A percentile compares a stretch with the other conserved stretches of the same genome.
Evolutionary conservation across 2,113 vertebrate genomes (phyloP).

Genomic region (Bostrychus sinensis): DNA sequence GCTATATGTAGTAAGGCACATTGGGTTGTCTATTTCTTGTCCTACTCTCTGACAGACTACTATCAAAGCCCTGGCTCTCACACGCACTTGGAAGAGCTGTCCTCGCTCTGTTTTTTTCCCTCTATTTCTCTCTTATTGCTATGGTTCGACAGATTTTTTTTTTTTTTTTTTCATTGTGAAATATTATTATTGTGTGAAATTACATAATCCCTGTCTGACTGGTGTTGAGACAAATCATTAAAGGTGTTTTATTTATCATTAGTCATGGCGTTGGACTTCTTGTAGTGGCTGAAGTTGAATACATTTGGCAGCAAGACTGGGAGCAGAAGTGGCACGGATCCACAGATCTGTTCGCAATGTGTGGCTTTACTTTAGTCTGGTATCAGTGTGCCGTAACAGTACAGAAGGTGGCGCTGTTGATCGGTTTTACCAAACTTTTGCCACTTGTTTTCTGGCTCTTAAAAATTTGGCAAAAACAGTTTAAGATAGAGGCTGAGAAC

Average conservation of each 20-base stretch:
- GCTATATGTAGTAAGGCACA: constrained; percentile 45
- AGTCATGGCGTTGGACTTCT: background rate
- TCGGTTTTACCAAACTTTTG: background rate
- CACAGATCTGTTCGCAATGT: constrained; percentile 20
- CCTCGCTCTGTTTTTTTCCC: background rate
- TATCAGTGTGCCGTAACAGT: background rate
- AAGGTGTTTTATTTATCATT: constrained; percentile 44
- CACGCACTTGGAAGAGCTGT: constrained; percentile 29
- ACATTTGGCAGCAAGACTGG: background rate
- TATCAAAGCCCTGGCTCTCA: constrained; percentile 37
- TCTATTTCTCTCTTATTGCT: constrained; percentile 14
- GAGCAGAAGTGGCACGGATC: constrained; percentile 11
- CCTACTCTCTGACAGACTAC: constrained; percentile 19
- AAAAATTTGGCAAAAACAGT: background rate
- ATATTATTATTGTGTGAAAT: constrained; percentile 10
- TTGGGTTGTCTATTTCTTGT: constrained; percentile 60
- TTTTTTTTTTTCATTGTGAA: constrained; percentile 2
- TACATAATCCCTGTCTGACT: constrained; percentile 17
- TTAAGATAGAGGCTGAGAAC: background rate
- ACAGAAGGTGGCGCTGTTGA: constrained; percentile 50
- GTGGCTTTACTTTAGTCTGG: background rate
- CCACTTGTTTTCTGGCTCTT: background rate
- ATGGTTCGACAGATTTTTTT: constrained; percentile 20
- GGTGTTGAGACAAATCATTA: constrained; percentile 54
- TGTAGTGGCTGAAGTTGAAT: background rate